These are phyloP conservation scores for Lamproptera curius DNA, from an alignment of 2,888 invertebrate species.

Conservation along the genomic window DNA sequence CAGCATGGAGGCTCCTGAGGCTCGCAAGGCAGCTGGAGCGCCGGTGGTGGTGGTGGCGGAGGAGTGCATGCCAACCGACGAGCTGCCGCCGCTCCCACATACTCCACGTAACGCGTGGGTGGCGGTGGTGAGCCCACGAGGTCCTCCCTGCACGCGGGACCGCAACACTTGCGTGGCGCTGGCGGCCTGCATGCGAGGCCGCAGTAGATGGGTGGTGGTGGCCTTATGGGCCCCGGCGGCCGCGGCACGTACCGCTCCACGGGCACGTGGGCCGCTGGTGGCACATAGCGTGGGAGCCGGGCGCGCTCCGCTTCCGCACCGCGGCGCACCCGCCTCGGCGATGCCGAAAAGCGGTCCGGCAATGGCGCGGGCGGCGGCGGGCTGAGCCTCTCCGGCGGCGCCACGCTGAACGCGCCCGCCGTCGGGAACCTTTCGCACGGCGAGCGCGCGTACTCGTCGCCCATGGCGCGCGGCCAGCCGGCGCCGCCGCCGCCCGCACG, in stretches of 20 bases:
- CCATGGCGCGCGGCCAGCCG: constrained; percentile 74
- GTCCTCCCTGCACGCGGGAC: constrained; percentile 68
- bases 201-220: constrained; percentile 76
- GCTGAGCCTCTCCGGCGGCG: constrained; percentile 81
- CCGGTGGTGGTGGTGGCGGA: constrained; percentile 70
- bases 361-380: constrained; percentile 81
- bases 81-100: constrained; percentile 81
- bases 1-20: constrained; percentile 76
- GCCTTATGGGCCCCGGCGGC: constrained; percentile 68
- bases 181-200: constrained; percentile 70
- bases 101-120: constrained; percentile 78
- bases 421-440: constrained; percentile 76
- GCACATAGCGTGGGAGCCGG: constrained; percentile 79
- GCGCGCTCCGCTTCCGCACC: constrained; percentile 83
- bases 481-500: constrained; percentile 73
- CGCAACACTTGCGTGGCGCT: constrained; percentile 64
- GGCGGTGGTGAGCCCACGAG: constrained; percentile 58
- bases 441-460: constrained; percentile 75
- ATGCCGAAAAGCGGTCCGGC: constrained; percentile 77
- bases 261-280: constrained; percentile 84
- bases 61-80: constrained; percentile 76
- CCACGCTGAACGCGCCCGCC: constrained; percentile 78
- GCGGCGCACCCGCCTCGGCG: constrained; percentile 80
- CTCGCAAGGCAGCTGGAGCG: constrained; percentile 68
- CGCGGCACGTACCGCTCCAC: constrained; percentile 85